Evolutionary conservation across 2,113 vertebrate genomes (phyloP), one percentile per base, ranked within the genome.

Genomic region (Phyllostomus hastatus): DNA sequence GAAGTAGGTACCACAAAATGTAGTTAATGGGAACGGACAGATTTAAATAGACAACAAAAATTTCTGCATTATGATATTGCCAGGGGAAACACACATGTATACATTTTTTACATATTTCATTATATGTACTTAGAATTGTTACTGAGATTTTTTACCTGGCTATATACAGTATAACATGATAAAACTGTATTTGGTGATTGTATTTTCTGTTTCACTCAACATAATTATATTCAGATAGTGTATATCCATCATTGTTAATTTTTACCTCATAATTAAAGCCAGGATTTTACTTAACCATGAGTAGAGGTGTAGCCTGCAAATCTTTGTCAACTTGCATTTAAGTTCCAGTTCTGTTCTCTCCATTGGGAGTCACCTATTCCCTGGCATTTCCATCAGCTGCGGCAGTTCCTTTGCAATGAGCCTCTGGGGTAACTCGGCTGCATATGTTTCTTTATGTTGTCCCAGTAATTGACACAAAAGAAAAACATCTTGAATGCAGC

Each of bases 291-390:
- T 57, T 91, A 38, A 48, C 80, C 48, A 70, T 11, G 17, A 72
- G 48, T 90, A 52, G 43, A 61, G 14, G 14, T 72, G 24, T 59
- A 67, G n/a, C 9, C 43, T 66, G 52, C 33, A 81, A 52, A 67
- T 93, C 41, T 96, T 83, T 83, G 81, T 78, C 85, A 95, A 81
- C 26, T 94, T 82, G 50, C 54, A 50, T 95, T 92, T 96, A 82
- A 38, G 10, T 52, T 10, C 69, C 33, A 50, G 43, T 15, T 80
- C 28, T 20, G 19, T n/a, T 41, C 70, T 31, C 52, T 46, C 46
- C 20, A 79, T 75, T 43, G 54, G 33, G n/a, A 69, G 28, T 72
- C 57, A 35, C 26, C 19, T 88, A 24, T 35, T 35, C 9, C 19
- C 15, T 46, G 12, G n/a, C 48, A 84, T 81, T 90, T 94, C 31